Evolutionary conservation across 1,140 invertebrate genomes (phyloP).

Genomic region (Arctopsyche grandis): DNA sequence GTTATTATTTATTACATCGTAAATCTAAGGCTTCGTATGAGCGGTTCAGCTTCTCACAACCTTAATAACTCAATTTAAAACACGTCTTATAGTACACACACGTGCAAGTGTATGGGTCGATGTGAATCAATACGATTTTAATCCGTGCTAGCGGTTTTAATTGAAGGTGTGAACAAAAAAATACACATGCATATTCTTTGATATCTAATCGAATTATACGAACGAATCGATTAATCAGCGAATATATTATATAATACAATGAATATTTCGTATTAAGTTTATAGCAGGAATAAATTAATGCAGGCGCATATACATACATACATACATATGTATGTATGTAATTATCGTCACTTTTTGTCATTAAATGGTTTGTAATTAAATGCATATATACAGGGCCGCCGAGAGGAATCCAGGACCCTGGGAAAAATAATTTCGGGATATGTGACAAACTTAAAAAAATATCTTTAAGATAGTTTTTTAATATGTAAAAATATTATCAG

Average conservation of each 20-base stretch:
- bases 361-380: too few relatives aligned
- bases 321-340: not conserved
- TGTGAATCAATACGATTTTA: not conserved
- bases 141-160: not conserved
- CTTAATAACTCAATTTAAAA: constrained; percentile 25
- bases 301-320: not conserved
- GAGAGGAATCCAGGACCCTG: too few relatives aligned
- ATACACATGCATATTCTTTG: not conserved
- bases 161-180: not conserved
- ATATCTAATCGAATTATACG: constrained; percentile 1
- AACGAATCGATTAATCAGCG: not conserved
- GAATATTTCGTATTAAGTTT: too few relatives aligned
- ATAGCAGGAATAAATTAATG: too few relatives aligned
- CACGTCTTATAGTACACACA: not conserved
- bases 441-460: too few relatives aligned
- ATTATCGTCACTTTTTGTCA: too few relatives aligned
- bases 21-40: not conserved
- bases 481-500: too few relatives aligned
- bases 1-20: constrained; percentile 29
- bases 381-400: too few relatives aligned
- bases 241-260: too few relatives aligned
- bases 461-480: too few relatives aligned
- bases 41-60: not conserved
- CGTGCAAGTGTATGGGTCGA: not conserved
- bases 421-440: too few relatives aligned